Conservation (phyloP, 1,140 invertebrate species). For the Wasmannia auropunctata region DNA sequence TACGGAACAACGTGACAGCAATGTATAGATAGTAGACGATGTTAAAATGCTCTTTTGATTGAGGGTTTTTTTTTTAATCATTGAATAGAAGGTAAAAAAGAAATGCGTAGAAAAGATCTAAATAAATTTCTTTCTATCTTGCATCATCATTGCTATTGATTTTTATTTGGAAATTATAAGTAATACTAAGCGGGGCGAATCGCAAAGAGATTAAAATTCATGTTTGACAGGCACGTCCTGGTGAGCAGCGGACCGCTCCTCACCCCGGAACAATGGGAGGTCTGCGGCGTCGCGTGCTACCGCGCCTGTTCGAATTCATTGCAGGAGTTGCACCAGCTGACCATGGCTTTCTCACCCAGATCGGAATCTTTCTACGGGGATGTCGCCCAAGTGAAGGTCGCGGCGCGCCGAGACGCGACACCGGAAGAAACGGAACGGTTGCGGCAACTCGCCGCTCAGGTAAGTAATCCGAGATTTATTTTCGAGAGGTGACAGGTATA, state of each 20-base stretch:
- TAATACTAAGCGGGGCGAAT: not conserved
- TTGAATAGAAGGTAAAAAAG: not conserved
- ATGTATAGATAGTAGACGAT: not conserved
- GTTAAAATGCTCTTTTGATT: not conserved
- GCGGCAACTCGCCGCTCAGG: constrained; percentile 94
- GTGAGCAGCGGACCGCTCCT: constrained; percentile 93
- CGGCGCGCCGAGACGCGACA: constrained; percentile 93
- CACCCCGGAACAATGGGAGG: constrained; percentile 93
- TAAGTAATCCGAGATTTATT: constrained; percentile 72
- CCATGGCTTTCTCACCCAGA: constrained; percentile 93
- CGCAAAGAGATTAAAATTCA: not conserved
- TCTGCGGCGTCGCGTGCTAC: constrained; percentile 92
- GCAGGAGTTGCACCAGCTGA: constrained; percentile 93
- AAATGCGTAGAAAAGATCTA: not conserved
- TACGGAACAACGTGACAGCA: not conserved
- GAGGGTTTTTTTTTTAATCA: not conserved
- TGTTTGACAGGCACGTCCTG: constrained; percentile 90
- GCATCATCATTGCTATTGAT: not conserved
- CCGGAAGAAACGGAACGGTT: constrained; percentile 92
- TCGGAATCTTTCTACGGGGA: constrained; percentile 98
- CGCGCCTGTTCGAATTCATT: constrained; percentile 93
- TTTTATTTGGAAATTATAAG: not conserved
- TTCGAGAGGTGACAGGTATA: not conserved
- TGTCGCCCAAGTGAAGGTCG: constrained; percentile 96
- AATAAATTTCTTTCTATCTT: not conserved